Percentiles rank a stretch among this genome's conserved stretches.
These are phyloP conservation scores for Mythimna ferrago DNA, from an alignment of 2,888 invertebrate genomes.

Conservation along the genomic window DNA sequence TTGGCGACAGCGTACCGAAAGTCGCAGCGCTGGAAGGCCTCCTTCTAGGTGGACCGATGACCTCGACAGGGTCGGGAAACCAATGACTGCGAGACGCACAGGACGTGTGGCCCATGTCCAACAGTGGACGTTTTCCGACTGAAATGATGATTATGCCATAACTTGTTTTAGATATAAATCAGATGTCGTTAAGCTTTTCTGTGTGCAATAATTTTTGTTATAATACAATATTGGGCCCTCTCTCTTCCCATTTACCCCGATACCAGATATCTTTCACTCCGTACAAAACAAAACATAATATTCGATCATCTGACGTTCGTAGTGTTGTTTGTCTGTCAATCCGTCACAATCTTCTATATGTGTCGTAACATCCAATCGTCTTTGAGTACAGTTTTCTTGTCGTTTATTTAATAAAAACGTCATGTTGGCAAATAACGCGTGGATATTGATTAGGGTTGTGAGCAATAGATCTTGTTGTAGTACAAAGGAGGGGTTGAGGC, in stretches of 20 bases:
- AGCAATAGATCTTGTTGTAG: conserved; percentile 79
- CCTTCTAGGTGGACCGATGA: too few relatives aligned
- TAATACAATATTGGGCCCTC: neutral
- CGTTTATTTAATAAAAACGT: conserved; percentile 88
- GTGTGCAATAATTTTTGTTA: too few relatives aligned
- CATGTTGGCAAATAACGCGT: conserved; percentile 85
- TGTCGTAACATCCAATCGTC: conserved; percentile 64
- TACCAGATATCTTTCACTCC: neutral
- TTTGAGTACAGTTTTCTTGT: conserved; percentile 70
- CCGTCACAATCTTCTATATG: conserved; percentile 60
- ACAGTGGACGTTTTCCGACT: too few relatives aligned
- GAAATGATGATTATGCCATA: too few relatives aligned
- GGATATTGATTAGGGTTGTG: conserved; percentile 85
- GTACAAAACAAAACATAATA: conserved; percentile 21
- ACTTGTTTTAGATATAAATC: too few relatives aligned
- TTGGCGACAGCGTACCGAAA: too few relatives aligned
- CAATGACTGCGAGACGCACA: too few relatives aligned
- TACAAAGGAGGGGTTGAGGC: conserved; percentile 56
- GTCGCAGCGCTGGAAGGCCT: too few relatives aligned
- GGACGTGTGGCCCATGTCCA: too few relatives aligned
- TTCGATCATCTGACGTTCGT: conserved; percentile 36
- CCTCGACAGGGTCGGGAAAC: too few relatives aligned
- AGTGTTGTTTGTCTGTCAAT: conserved; percentile 53
- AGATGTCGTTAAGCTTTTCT: too few relatives aligned
- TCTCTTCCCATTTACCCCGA: neutral